Evolutionary conservation across 2,888 invertebrate genomes (phyloP), one percentile per base, ranked within the genome.

Genomic region (Cybosia mesomella): DNA sequence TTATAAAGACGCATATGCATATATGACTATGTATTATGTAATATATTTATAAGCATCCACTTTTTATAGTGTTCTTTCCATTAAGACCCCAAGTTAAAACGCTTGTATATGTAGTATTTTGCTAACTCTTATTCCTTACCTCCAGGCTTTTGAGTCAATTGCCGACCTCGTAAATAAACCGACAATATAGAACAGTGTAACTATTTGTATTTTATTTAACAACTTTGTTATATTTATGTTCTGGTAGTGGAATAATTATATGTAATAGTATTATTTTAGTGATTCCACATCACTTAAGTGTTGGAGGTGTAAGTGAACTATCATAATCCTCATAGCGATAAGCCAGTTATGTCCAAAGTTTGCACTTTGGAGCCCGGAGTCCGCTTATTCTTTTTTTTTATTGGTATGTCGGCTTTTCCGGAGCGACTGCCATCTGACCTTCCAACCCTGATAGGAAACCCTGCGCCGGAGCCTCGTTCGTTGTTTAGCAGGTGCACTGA

Each of bases 141-240:
- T 49, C 49, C 8, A 49, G 43, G 43, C 9, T n/a, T n/a, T n/a
- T 8, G 0, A 49, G n/a, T n/a, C 0, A n/a, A 49, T 43, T 18
- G 18, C 15, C 7, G 18, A 43, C 4, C 9, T 49, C 49, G 49
- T 49, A 49, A n/a, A n/a, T n/a, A 49, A 49, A 49, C 49, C 49
- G 49, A n/a, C 49, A 49, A 4, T 28, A 28, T 28, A 28, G n/a
- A 49, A 49, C n/a, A 9, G n/a, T 49, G 18, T 18, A n/a, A 9
- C n/a, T 43, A 43, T 43, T 49, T n/a, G 49, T 49, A 49, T 49
- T 49, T 49, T n/a, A 43, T 43, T n/a, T 49, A 49, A 49, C 49
- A n/a, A 4, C n/a, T n/a, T 49, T 9, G n/a, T 49, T 49, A 15
- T 9, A 49, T 49, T 18, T 18, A 15, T 49, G 49, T 49, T 49